Evolutionary conservation across 30 jellyfish, hydroid and myxozoan genomes (phyloP).

Genomic region (Aurelia sp.): DNA sequence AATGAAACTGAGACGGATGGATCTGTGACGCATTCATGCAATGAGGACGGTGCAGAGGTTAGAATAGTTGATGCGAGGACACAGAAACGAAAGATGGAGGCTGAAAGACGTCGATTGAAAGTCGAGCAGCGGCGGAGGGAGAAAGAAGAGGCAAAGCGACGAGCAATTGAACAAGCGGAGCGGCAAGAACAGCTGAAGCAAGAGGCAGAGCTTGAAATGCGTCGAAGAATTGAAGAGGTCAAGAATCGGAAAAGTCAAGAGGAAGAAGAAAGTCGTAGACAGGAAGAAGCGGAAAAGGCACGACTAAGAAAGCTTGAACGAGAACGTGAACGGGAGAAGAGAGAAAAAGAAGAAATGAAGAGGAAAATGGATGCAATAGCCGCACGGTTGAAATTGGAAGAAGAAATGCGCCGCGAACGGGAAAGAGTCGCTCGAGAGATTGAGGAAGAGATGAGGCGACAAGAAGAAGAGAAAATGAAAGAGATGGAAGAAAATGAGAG

Average conservation of each 20-base stretch:
- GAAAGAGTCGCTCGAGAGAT: constrained; percentile 71
- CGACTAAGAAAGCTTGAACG: constrained; percentile 49
- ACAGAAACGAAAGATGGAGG: constrained; percentile 69
- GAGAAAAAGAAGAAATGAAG: constrained; percentile 65
- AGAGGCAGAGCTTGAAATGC: constrained; percentile 78
- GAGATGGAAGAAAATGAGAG: constrained; percentile 75
- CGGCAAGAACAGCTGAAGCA: constrained; percentile 62
- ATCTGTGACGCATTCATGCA: constrained; percentile 14
- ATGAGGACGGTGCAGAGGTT: constrained; percentile 38
- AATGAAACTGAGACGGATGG: constrained; percentile 62
- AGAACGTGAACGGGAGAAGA: constrained; percentile 48
- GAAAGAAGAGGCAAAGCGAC: constrained; percentile 69
- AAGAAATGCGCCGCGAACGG: constrained; percentile 59
- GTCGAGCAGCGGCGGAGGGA: constrained; percentile 74
- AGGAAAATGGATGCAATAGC: constrained; percentile 69
- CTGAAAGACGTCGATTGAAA: constrained; percentile 71
- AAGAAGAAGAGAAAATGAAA: constrained; percentile 82
- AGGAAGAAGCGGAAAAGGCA: constrained; percentile 54
- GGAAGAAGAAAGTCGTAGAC: constrained; percentile 59
- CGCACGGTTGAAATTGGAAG: constrained; percentile 57
- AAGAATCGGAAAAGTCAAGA: constrained; percentile 47
- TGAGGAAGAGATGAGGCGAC: constrained; percentile 67
- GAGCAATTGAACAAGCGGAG: constrained; percentile 71
- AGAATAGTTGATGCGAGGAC: constrained; percentile 62
- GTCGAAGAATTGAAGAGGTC: constrained; percentile 64